Evolutionary conservation across 2,797 vertebrate genomes (phyloP), one percentile per base, ranked within the genome.

Genomic region (Bufotes viridis): DNA sequence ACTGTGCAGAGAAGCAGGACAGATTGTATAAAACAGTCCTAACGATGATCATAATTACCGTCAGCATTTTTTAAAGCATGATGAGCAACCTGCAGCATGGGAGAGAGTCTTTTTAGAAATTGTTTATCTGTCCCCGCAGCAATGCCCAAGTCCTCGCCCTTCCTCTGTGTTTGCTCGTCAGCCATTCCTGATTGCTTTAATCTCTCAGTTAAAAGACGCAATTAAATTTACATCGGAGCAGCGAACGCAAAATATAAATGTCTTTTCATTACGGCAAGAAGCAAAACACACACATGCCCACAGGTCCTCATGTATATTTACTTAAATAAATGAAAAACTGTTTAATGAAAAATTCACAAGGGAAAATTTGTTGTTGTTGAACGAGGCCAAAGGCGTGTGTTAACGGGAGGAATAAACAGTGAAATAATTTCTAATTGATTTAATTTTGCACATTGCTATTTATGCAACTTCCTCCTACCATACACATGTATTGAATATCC

Each of bases 151-250:
- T 83, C 24, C 65, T 72, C 51, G 51, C 81, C 20, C 81, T 57
- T 42, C 67, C 61, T 82, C 53, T 29, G 10, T 58, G 26, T 57
- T 72, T 83, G 3, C 67, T 72, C 67, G 7, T 20, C 81, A 70
- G 65, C 17, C 65, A 57, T 83, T 72, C 51, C 69, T 83, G 81
- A 83, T 83, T 83, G 67, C 81, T 83, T 83, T 83, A 70, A 83
- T 83, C 81, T 81, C 51, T 72, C n/a, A 26, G 67, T 58, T 83
- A 83, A 83, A 83, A 83, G 65, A 17, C 51, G 24, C 81, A 72
- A 83, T 83, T 83, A 83, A 67, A 83, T 83, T 83, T 70, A 49
- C 51, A 70, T 83, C 34, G 81, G 65, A 72, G 51, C 63, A 34
- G 65, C 11, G 14, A 83, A 70, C 18, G n/a, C 18, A 83, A 70